Evolutionary conservation across 2,113 vertebrate genomes (phyloP).

Genomic region (Felis catus): DNA sequence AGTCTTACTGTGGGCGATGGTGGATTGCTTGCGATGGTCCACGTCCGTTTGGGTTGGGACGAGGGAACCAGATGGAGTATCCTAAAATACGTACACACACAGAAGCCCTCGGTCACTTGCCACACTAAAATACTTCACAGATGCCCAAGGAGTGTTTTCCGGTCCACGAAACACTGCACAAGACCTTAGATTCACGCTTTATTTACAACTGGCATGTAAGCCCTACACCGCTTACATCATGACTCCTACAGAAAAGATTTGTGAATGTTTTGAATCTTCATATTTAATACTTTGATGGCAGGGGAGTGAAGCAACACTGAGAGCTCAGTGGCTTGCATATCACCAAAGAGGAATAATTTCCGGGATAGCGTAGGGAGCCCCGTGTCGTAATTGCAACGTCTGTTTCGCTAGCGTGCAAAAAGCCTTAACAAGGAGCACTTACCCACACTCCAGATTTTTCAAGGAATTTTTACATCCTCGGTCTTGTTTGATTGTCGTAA

Average conservation of each 20-base stretch:
- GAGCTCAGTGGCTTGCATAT: neutral
- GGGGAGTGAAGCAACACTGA: neutral
- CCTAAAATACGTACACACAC: neutral
- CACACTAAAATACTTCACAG: neutral
- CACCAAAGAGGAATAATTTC: neutral
- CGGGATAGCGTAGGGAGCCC: accelerated
- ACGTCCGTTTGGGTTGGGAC: neutral
- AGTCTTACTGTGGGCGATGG: neutral
- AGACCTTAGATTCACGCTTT: neutral
- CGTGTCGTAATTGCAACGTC: too few species aligned
- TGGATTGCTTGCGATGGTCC: neutral
- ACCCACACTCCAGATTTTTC: too few species aligned
- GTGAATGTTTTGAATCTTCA: neutral
- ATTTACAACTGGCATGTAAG: neutral
- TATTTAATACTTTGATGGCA: neutral
- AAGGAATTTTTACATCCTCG: neutral
- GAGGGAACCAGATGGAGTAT: neutral
- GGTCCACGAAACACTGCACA: neutral
- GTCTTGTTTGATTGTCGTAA: neutral
- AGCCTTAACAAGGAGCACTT: neutral
- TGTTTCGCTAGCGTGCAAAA: neutral
- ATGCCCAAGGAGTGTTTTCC: neutral
- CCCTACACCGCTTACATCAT: neutral
- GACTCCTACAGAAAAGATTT: neutral
- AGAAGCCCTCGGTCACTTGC: neutral